These are phyloP conservation scores for Gymnocephalus cernua DNA, from an alignment of 2,113 vertebrate genomes.

Conservation along the genomic window DNA sequence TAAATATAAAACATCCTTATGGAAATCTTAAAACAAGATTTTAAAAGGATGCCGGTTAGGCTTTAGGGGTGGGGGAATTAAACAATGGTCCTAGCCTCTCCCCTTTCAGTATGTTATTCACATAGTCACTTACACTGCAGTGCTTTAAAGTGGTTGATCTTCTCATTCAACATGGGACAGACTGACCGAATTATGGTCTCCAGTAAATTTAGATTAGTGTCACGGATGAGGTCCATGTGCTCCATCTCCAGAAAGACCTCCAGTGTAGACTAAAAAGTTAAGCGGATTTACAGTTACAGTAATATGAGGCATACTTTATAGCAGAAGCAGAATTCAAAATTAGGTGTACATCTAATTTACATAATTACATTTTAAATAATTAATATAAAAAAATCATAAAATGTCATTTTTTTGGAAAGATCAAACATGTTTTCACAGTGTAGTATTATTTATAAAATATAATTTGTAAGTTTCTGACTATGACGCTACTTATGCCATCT, in stretches of 20 bases:
- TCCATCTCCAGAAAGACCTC: constrained; percentile 82
- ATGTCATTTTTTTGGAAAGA: neutral
- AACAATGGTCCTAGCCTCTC: too few relatives aligned
- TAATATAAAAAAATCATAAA: neutral
- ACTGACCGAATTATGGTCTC: constrained; percentile 33
- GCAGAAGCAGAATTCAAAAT: neutral
- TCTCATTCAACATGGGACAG: constrained; percentile 63
- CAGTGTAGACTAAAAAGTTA: constrained; percentile 72
- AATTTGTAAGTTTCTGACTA: constrained; percentile 9
- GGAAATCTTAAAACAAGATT: too few relatives aligned
- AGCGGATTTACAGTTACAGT: neutral
- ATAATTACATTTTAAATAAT: neutral
- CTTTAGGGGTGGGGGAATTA: too few relatives aligned
- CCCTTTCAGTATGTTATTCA: too few relatives aligned
- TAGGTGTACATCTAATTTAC: neutral
- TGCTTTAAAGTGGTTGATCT: constrained; percentile 67
- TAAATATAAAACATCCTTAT: too few relatives aligned
- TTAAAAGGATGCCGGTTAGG: too few relatives aligned
- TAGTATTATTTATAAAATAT: neutral
- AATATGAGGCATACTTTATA: neutral
- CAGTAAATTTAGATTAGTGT: constrained; percentile 62
- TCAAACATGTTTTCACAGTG: neutral
- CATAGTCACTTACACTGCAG: constrained; percentile 40
- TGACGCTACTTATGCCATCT: neutral
- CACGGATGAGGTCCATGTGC: constrained; percentile 57